Conservation (phyloP, 2,113 vertebrate genomes). For the Struthidea cinerea region DNA sequence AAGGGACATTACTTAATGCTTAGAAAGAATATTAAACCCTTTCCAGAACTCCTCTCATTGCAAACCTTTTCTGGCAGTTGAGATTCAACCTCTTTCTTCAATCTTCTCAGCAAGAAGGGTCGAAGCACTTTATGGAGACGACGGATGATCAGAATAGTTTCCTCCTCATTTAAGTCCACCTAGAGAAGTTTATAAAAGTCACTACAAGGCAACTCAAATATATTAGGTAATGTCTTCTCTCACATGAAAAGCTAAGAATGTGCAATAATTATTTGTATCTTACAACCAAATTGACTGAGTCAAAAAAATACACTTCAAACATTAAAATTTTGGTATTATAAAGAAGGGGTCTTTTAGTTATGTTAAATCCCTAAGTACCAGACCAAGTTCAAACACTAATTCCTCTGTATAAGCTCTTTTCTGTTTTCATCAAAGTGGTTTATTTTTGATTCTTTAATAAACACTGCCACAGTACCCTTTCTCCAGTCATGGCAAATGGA, state of each 20-base stretch:
- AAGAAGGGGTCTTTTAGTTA: neutral
- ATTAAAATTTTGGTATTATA: neutral
- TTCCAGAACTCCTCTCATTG: neutral
- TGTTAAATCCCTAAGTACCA: neutral
- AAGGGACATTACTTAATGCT: neutral
- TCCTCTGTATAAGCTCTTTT: neutral
- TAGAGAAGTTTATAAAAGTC: constrained; percentile 41
- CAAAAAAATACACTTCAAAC: neutral
- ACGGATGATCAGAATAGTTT: constrained; percentile 96
- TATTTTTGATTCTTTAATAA: neutral
- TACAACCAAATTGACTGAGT: neutral
- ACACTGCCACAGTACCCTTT: constrained; percentile 78
- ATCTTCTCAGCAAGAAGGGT: constrained; percentile 89
- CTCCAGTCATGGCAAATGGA: constrained; percentile 97
- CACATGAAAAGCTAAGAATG: neutral
- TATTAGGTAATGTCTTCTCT: neutral
- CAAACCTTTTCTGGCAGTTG: constrained; percentile 96
- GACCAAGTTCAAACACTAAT: neutral
- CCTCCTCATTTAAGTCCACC: constrained; percentile 98
- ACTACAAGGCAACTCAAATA: neutral
- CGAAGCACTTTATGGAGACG: constrained; percentile 96
- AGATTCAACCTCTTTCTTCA: constrained; percentile 98
- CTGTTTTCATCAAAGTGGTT: neutral
- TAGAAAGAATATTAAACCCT: neutral
- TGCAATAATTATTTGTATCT: neutral